phyloP scores from a whole-genome alignment of 1,140 invertebrate species.

The Bombyx mori region ASM3026992v2 NC_085133.1:5129501-5130000 shows the following conservation, averaged over 20 bases:
- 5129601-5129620: constrained; percentile 16
- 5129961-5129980: constrained; percentile 22
- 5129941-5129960: constrained; percentile 10
- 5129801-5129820: background rate
- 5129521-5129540: too few species aligned
- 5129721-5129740: background rate
- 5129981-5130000: constrained; percentile 31
- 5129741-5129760: background rate
- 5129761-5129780: background rate
- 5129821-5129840: too few species aligned
- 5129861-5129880: too few species aligned
- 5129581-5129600: background rate
- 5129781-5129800: background rate
- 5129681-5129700: constrained; percentile 20
- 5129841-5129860: too few species aligned
- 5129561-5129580: too few species aligned
- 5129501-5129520: too few species aligned
- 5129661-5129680: constrained; percentile 6
- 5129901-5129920: too few species aligned
- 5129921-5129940: constrained; percentile 5
- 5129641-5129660: constrained; percentile 15
- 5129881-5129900: too few species aligned
- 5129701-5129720: constrained; percentile 6
- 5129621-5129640: constrained; percentile 15
- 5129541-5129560: too few species aligned